Conservation (phyloP, 2,113 vertebrate genomes). For the Irena cyanogastra region DNA sequence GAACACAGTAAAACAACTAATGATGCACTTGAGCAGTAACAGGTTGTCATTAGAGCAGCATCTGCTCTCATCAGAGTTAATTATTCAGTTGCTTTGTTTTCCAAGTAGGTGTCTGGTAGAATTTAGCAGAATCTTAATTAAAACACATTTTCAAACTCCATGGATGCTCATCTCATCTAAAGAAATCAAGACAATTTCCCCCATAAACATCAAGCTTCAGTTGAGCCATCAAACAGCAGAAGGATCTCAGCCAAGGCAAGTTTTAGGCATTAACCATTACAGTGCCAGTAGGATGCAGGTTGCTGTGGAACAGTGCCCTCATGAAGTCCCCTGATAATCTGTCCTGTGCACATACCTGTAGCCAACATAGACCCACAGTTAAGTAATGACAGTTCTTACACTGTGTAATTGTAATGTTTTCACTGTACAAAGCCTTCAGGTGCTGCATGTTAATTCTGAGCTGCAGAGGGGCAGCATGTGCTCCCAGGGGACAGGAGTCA, state of each 20-base stretch:
- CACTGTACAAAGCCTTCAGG: not conserved
- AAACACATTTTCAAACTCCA: conserved; percentile 84
- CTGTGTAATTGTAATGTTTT: not conserved
- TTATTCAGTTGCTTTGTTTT: conserved; percentile 85
- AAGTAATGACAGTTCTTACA: not conserved
- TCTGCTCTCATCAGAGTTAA: conserved; percentile 89
- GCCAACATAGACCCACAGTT: not conserved
- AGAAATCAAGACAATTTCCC: conserved; percentile 82
- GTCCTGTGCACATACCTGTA: not conserved
- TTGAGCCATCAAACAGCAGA: conserved; percentile 76
- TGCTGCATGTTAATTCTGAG: not conserved
- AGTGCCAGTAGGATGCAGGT: not conserved
- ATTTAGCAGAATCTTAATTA: conserved; percentile 91
- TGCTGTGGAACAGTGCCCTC: not conserved
- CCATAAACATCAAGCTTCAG: conserved; percentile 81
- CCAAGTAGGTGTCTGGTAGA: conserved; percentile 85
- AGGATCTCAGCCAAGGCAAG: conserved; percentile 66
- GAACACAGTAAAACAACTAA: conserved; percentile 76
- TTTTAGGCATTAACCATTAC: conserved; percentile 57
- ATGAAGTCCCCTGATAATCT: not conserved
- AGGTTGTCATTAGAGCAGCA: conserved; percentile 89
- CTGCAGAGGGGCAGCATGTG: not conserved
- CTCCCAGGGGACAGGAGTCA: not conserved
- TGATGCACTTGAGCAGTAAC: conserved; percentile 83
- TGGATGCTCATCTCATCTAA: conserved; percentile 81